phyloP scores from a whole-genome alignment of 2,797 vertebrate species.

The Oreortyx pictus region DNA sequence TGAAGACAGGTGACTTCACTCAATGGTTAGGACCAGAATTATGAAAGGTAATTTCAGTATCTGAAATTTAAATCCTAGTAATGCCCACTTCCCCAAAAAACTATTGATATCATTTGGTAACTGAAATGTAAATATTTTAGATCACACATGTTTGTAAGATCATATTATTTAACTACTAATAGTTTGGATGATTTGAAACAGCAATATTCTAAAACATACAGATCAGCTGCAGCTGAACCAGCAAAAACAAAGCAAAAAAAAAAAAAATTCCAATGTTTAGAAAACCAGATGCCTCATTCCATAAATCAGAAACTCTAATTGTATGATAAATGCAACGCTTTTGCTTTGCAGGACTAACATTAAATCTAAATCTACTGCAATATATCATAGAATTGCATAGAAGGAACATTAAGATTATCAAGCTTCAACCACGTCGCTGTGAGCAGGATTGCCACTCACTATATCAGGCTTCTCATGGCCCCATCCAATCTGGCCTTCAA shows the following conservation, averaged over 20 bases:
- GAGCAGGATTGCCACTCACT: no score
- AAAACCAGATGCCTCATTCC: background rate
- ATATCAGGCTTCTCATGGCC: no score
- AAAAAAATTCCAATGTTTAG: background rate
- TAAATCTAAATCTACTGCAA: background rate
- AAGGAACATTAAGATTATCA: no score
- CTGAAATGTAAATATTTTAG: background rate
- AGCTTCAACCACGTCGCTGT: no score
- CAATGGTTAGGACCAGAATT: background rate
- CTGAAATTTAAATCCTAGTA: background rate
- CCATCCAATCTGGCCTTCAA: no score
- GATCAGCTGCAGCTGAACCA: background rate
- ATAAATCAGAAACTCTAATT: background rate
- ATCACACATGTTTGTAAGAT: background rate
- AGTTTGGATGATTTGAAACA: background rate
- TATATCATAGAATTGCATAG: background rate
- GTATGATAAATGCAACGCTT: background rate
- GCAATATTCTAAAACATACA: background rate
- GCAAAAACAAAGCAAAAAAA: background rate
- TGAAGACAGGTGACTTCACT: background rate
- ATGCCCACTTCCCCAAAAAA: background rate
- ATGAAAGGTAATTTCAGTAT: background rate
- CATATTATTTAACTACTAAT: background rate
- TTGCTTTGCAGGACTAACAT: background rate
- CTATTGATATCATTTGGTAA: background rate